Percentiles rank a stretch among this genome's conserved stretches.
Conservation (phyloP, 2,113 vertebrate genomes). For the Myotis yumanensis region DNA sequence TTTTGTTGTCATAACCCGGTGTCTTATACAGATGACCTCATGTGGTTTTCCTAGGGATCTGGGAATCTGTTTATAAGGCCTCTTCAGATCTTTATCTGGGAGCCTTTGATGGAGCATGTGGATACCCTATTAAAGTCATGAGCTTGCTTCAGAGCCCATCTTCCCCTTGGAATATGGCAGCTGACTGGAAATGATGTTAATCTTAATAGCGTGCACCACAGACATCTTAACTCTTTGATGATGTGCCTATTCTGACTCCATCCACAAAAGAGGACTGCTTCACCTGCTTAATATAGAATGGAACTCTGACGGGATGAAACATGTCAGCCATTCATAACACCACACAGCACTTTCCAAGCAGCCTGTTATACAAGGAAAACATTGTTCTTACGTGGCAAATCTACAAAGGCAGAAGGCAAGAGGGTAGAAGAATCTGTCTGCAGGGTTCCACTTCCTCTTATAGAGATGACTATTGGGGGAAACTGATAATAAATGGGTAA, state of each 20-base stretch:
- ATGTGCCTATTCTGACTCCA: not conserved
- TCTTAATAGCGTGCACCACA: not conserved
- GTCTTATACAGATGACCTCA: not conserved
- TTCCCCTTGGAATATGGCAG: not conserved
- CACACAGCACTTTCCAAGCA: not conserved
- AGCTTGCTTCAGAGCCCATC: not conserved
- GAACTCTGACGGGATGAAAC: not conserved
- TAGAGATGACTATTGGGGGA: not conserved
- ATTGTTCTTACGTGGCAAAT: not conserved
- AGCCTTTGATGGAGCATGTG: not conserved
- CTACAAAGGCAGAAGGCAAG: slow-evolving; percentile 34
- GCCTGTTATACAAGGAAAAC: not conserved
- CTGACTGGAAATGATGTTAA: not conserved
- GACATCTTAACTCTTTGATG: not conserved
- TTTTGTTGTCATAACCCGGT: not conserved
- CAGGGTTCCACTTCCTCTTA: not conserved
- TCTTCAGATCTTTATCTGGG: not conserved
- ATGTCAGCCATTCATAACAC: not conserved
- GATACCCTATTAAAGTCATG: not conserved
- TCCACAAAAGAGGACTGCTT: not conserved
- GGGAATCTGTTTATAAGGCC: not conserved
- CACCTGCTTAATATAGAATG: not conserved
- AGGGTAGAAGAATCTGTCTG: not conserved
- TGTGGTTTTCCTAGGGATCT: not conserved
- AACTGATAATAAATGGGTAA: slow-evolving; percentile 5